Conservation (phyloP, 2,888 invertebrate species). For the Phortica okadai region DNA sequence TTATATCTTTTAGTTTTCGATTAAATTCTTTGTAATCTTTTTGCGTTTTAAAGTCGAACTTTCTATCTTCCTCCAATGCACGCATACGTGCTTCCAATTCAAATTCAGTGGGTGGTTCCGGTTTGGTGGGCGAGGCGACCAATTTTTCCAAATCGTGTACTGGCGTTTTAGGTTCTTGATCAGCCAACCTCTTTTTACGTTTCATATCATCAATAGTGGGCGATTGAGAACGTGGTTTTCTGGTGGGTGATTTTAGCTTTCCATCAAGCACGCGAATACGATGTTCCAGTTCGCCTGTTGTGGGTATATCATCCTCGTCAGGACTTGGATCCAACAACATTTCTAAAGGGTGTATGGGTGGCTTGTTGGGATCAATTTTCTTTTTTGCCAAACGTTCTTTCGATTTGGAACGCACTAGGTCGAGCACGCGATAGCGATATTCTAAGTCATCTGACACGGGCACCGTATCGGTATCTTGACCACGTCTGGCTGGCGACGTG, state of each 20-base stretch:
- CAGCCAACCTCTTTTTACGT: conserved; percentile 57
- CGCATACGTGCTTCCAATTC: conserved; percentile 69
- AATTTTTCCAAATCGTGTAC: conserved; percentile 64
- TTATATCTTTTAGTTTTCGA: conserved; percentile 65
- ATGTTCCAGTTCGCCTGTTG: conserved; percentile 72
- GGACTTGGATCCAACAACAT: conserved; percentile 72
- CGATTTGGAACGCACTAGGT: conserved; percentile 64
- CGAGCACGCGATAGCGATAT: conserved; percentile 65
- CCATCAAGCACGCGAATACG: conserved; percentile 71
- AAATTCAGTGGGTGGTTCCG: conserved; percentile 67
- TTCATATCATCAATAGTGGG: conserved; percentile 67
- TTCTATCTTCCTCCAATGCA: conserved; percentile 65
- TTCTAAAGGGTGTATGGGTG: conserved; percentile 70
- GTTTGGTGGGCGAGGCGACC: conserved; percentile 59
- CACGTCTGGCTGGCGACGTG: conserved; percentile 56
- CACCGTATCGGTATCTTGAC: conserved; percentile 48
- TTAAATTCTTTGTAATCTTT: conserved; percentile 69
- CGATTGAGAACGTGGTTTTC: conserved; percentile 62
- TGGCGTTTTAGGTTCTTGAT: conserved; percentile 56
- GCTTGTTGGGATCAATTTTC: conserved; percentile 56
- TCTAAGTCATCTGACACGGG: conserved; percentile 65
- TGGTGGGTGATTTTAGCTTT: conserved; percentile 57
- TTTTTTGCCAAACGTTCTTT: conserved; percentile 58
- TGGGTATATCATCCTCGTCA: conserved; percentile 66
- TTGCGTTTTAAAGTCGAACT: conserved; percentile 71